Percentiles rank a stretch among this genome's conserved stretches.
Evolutionary conservation across 2,797 vertebrate genomes (phyloP).

Genomic region (Chiropotes sagulatus): DNA sequence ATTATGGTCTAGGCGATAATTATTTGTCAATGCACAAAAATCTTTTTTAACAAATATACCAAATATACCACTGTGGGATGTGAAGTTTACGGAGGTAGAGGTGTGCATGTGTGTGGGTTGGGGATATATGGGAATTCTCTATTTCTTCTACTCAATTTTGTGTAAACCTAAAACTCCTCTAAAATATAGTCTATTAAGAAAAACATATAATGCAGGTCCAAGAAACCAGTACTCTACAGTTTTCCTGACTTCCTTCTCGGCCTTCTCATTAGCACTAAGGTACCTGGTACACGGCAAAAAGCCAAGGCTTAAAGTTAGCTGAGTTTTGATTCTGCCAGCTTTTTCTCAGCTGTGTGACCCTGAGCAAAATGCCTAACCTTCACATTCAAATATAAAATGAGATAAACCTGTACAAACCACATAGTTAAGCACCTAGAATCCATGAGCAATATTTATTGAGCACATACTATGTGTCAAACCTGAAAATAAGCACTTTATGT

Average conservation of each 20-base stretch:
- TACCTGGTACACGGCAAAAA: neutral
- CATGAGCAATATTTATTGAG: neutral
- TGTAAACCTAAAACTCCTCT: neutral
- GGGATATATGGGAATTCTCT: neutral
- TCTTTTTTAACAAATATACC: neutral
- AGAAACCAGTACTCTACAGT: neutral
- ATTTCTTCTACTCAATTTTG: neutral
- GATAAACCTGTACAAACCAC: neutral
- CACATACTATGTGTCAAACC: neutral
- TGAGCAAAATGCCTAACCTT: neutral
- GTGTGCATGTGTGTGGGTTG: accelerated
- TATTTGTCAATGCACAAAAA: neutral
- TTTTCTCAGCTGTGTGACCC: neutral
- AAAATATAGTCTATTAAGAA: neutral
- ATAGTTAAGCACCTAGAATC: neutral
- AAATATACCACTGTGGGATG: accelerated
- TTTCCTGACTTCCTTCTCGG: neutral
- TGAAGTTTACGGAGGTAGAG: neutral
- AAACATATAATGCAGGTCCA: neutral
- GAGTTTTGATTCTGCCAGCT: neutral
- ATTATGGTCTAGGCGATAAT: neutral
- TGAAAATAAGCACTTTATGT: neutral
- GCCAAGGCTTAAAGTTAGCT: neutral
- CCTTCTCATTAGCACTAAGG: neutral
- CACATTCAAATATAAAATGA: neutral